Conservation (phyloP, 2,797 vertebrate genomes). For the Telmatherina bonti region DNA sequence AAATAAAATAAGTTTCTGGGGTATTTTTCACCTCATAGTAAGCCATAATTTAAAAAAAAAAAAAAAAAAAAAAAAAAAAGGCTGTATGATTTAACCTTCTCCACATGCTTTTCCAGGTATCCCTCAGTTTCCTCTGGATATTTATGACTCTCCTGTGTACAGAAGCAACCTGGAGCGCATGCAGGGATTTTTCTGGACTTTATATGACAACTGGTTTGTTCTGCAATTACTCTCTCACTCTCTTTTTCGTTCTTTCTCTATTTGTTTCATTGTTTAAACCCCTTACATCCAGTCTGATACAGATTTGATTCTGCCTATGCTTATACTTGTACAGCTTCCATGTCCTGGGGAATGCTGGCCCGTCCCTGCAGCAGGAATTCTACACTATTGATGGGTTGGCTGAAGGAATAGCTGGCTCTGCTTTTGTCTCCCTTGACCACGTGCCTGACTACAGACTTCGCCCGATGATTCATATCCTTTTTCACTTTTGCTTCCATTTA, state of each 20-base stretch:
- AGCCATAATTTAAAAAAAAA: slow-evolving; percentile 61
- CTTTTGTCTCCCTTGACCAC: slow-evolving; percentile 89
- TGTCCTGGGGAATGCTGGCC: slow-evolving; percentile 90
- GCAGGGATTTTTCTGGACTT: slow-evolving; percentile 93
- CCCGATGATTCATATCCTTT: slow-evolving; percentile 96
- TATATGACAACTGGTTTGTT: slow-evolving; percentile 94
- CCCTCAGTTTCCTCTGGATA: slow-evolving; percentile 86
- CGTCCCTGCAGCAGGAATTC: slow-evolving; percentile 94
- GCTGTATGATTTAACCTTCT: slow-evolving; percentile 69
- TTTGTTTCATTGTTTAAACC: neutral
- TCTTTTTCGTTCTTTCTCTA: neutral
- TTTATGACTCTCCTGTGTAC: slow-evolving; percentile 90
- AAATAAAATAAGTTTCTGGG: slow-evolving; percentile 46
- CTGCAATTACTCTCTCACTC: too few species aligned
- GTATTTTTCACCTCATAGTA: neutral
- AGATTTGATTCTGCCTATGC: neutral
- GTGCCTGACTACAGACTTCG: slow-evolving; percentile 95
- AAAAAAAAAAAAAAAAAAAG: too few species aligned
- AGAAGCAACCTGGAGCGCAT: slow-evolving; percentile 91
- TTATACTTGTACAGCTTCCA: slow-evolving; percentile 84
- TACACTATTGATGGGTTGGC: slow-evolving; percentile 90
- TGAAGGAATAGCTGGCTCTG: slow-evolving; percentile 88
- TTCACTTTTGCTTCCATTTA: neutral
- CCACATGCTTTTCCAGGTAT: slow-evolving; percentile 81
- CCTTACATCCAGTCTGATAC: neutral